Percentiles rank a stretch among this genome's conserved stretches.
phyloP scores from a whole-genome alignment of 2,113 vertebrate species.

The Colius striatus region DNA sequence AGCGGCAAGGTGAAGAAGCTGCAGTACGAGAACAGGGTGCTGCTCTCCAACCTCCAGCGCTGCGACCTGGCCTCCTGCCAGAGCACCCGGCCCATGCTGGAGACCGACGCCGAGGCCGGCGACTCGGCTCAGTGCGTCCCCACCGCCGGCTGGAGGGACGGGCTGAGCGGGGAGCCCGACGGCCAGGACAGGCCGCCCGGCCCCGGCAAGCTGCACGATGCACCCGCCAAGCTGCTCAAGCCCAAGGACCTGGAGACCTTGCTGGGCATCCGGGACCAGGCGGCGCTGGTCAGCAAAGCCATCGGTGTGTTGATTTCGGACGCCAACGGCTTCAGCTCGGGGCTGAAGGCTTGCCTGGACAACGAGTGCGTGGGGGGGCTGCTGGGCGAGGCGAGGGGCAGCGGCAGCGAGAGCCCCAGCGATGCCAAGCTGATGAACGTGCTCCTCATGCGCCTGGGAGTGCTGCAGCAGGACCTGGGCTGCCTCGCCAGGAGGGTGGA shows the following conservation, averaged over 20 bases:
- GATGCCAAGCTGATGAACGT: conserved; percentile 87
- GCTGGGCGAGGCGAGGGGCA: conserved; percentile 80
- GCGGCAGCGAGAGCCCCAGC: conserved; percentile 71
- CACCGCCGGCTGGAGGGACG: conserved; percentile 76
- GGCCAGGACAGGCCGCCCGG: conserved; percentile 64
- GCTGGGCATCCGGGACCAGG: conserved; percentile 89
- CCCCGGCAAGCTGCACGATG: conserved; percentile 1
- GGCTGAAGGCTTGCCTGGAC: conserved; percentile 84
- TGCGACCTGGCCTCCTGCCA: conserved; percentile 93
- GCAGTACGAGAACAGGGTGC: conserved; percentile 97
- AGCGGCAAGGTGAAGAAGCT: conserved; percentile 96
- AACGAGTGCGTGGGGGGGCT: conserved; percentile 81
- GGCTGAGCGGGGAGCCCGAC: conserved; percentile 73
- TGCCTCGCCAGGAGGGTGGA: conserved; percentile 88
- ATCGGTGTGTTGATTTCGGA: conserved; percentile 91
- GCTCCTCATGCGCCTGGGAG: conserved; percentile 86
- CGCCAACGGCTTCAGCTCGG: conserved; percentile 84
- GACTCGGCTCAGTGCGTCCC: conserved; percentile 92
- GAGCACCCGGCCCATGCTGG: conserved; percentile 83
- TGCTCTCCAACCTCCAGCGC: conserved; percentile 96
- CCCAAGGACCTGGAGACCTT: conserved; percentile 86
- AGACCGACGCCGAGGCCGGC: conserved; percentile 90
- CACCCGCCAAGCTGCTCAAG: conserved; percentile 68
- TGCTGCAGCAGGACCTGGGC: conserved; percentile 89
- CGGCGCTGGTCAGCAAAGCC: conserved; percentile 87